These are phyloP conservation scores for Diarsia rubi DNA, from an alignment of 2,888 invertebrate genomes.

Conservation along the genomic window DNA sequence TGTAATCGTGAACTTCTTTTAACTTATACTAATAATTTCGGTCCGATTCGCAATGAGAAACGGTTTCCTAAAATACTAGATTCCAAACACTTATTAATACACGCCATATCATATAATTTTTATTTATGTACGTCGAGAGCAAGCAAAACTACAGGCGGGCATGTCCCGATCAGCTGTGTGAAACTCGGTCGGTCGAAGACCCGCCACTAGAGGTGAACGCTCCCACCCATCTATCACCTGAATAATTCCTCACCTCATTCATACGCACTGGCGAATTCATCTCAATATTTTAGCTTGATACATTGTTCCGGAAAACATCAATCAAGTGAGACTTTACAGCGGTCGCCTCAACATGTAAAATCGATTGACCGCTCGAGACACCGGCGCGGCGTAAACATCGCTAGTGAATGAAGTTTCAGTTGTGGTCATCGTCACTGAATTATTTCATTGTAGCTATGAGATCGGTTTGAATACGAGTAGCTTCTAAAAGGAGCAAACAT, in stretches of 20 bases:
- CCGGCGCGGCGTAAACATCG: slow-evolving; percentile 61
- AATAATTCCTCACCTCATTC: slow-evolving; percentile 87
- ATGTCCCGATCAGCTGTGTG: slow-evolving; percentile 84
- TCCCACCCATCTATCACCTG: slow-evolving; percentile 82
- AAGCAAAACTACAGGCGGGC: slow-evolving; percentile 66
- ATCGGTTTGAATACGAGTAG: slow-evolving; percentile 24
- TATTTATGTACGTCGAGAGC: slow-evolving; percentile 65
- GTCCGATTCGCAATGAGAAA: slow-evolving; percentile 49
- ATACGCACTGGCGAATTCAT: slow-evolving; percentile 84
- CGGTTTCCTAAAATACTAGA: slow-evolving; percentile 70
- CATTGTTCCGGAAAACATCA: slow-evolving; percentile 84
- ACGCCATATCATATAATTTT: no score
- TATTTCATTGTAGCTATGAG: slow-evolving; percentile 19
- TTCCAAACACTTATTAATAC: slow-evolving; percentile 76
- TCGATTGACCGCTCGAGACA: slow-evolving; percentile 62
- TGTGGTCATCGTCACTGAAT: slow-evolving; percentile 43
- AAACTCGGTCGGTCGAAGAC: slow-evolving; percentile 89
- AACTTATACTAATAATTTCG: slow-evolving; percentile 10
- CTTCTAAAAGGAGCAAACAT: background rate
- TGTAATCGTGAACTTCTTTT: background rate
- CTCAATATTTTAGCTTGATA: slow-evolving; percentile 82
- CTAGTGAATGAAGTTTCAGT: slow-evolving; percentile 70
- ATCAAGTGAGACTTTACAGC: slow-evolving; percentile 69
- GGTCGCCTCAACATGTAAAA: slow-evolving; percentile 70
- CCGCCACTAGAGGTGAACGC: slow-evolving; percentile 81